Evolutionary conservation across 2,888 invertebrate species (phyloP), one percentile per base, ranked within the genome.

Genomic region (Nymphalis urticae): DNA sequence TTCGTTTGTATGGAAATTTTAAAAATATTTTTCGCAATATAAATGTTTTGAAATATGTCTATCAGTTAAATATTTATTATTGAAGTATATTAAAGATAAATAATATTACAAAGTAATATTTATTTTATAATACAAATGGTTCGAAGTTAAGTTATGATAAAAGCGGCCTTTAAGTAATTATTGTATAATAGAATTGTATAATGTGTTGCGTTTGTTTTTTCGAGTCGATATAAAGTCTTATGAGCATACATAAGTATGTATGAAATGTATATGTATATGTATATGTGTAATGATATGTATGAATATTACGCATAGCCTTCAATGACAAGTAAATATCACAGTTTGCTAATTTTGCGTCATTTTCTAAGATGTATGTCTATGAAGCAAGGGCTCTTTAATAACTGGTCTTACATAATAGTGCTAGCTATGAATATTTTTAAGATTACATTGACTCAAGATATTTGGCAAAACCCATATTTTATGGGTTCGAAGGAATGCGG

Each of bases 401-500:
- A 72, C 68, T 66, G 32, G 32, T 62, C 58, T 78, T 72, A 73
- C 71, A 68, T 73, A 76, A 74, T 66, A 65, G 56, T 68, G 60
- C 67, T 64, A 67, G 68, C 51, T 71, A 72, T 72, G 70, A 75
- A 75, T 76, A 76, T 66, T 70, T 69, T 69, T 71, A 66, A 71
- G 69, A 75, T 67, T 62, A 65, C 54, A 70, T 63, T 58, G 58
- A 56, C 64, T 64, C 24, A 21, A 36, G 32, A 21, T 61, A 71
- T 73, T 74, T 47, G 75, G 73, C 66, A 75, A 78, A 76, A 75
- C 73, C 75, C 68, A 64, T 71, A 61, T 69, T 75, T 73, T 72
- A 75, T 71, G 64, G 56, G 48, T 67, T 50, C n/a, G 8, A 27
- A 59, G 73, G 76, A 79, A 78, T 77, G 77, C 76, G 77, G 75